Evolutionary conservation across 1,140 invertebrate species (phyloP).

Genomic region (Heliothis virescens): DNA sequence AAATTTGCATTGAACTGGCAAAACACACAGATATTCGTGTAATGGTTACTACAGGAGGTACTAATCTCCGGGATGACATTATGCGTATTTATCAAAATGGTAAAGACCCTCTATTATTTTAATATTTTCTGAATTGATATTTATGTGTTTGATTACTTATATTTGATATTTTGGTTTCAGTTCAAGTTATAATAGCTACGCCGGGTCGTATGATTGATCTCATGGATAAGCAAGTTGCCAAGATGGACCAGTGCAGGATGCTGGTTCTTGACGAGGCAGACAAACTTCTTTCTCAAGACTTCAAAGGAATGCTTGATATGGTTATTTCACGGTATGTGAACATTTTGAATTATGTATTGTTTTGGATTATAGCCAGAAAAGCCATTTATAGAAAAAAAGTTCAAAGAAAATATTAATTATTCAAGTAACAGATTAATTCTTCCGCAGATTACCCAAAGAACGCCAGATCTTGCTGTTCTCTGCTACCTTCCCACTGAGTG

Average conservation of each 20-base stretch:
- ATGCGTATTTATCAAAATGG: constrained; percentile 99
- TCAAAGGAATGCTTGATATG: constrained; percentile 99
- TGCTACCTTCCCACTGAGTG: constrained; percentile 99
- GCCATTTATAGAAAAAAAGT: too few species aligned
- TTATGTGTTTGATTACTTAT: constrained; percentile 12
- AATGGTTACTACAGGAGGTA: constrained; percentile 99
- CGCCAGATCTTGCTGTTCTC: constrained; percentile 99
- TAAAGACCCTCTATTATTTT: constrained; percentile 66
- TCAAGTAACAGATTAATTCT: background rate
- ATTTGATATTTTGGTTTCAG: constrained; percentile 84
- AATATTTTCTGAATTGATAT: constrained; percentile 26
- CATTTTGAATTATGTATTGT: background rate
- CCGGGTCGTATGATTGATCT: constrained; percentile 99
- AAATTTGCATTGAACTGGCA: constrained; percentile 99
- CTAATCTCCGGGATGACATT: constrained; percentile 99
- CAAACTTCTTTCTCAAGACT: constrained; percentile 99
- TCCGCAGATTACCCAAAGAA: constrained; percentile 93
- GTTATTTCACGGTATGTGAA: constrained; percentile 92
- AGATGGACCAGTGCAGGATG: constrained; percentile 98
- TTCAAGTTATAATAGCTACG: constrained; percentile 99
- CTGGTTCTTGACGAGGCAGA: constrained; percentile 99
- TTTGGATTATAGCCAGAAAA: too few species aligned
- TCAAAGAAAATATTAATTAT: too few species aligned
- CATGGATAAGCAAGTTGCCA: constrained; percentile 99
- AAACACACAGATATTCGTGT: constrained; percentile 98